Evolutionary conservation across 2,888 invertebrate species (phyloP).

Genomic region (Macaria liturata): DNA sequence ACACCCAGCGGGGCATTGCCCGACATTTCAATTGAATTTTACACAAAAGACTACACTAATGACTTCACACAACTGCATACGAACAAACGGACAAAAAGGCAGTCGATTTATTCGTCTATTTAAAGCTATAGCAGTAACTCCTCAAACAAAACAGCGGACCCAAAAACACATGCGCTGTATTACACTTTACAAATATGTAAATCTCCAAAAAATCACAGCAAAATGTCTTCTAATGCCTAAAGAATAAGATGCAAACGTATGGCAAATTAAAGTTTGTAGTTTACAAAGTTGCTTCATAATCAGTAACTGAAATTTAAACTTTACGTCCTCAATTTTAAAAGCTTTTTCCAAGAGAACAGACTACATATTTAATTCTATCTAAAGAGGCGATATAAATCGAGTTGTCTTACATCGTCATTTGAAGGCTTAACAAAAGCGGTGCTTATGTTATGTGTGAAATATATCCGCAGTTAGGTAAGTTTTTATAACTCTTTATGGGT

Average conservation of each 20-base stretch:
- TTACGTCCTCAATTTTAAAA: background rate
- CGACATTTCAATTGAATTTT: constrained; percentile 20
- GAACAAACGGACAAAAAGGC: constrained; percentile 29
- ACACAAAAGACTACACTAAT: constrained; percentile 21
- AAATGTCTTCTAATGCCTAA: constrained; percentile 3
- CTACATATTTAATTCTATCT: constrained; percentile 8
- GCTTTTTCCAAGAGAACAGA: background rate
- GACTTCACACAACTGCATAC: constrained; percentile 23
- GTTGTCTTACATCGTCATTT: constrained; percentile 27
- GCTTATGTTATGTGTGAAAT: constrained; percentile 15
- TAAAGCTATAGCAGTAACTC: constrained; percentile 29
- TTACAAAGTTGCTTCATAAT: constrained; percentile 3
- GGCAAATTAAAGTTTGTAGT: constrained; percentile 1
- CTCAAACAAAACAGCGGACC: constrained; percentile 27
- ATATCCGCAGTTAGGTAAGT: constrained; percentile 16
- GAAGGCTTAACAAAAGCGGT: constrained; percentile 18
- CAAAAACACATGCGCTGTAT: constrained; percentile 24
- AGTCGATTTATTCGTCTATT: constrained; percentile 32
- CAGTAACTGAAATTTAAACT: constrained; percentile 8
- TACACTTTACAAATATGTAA: constrained; percentile 1
- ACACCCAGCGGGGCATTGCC: constrained; percentile 9
- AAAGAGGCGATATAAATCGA: constrained; percentile 19
- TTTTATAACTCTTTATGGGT: constrained; percentile 17
- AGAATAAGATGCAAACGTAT: background rate
- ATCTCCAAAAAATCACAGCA: background rate